A percentile compares a stretch with the other conserved stretches of the same genome.
These are phyloP conservation scores for Dendronephthya gigantea DNA, from an alignment of 64 coral and sea anemone species.

Conservation along the genomic window DNA sequence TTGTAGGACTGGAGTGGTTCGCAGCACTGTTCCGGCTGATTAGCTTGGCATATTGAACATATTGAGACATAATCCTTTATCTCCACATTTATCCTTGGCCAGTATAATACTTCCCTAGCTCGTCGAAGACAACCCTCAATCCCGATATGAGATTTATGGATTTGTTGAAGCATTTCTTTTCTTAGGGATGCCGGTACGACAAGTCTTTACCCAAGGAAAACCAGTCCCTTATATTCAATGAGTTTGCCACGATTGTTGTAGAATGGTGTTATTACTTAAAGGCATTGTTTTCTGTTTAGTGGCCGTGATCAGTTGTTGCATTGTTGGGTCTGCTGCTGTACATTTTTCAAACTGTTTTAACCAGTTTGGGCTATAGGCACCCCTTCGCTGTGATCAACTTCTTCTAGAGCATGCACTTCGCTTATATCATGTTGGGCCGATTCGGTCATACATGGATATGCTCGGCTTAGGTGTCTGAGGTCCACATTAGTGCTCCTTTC, in stretches of 20 bases:
- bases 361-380: neutral
- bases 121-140: conserved; percentile 26
- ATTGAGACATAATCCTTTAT: no score
- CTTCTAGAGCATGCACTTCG: neutral
- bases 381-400: neutral
- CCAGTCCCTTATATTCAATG: neutral
- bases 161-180: conserved; percentile 24
- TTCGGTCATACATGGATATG: neutral
- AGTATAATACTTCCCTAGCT: no score
- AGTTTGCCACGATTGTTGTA: neutral
- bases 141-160: conserved; percentile 23
- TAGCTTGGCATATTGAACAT: no score
- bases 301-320: neutral
- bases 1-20: neutral
- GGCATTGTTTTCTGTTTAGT: neutral
- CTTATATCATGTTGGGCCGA: conserved; percentile 6
- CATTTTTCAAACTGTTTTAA: no score
- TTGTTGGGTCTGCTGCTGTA: neutral
- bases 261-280: neutral
- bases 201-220: neutral
- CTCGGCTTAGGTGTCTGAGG: neutral
- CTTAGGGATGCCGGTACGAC: neutral
- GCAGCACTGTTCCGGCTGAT: no score
- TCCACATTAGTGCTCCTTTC: no score
- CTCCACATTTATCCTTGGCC: no score